phyloP scores from a whole-genome alignment of 2,113 vertebrate genomes.

The Thinocorus orbignyianus region DNA sequence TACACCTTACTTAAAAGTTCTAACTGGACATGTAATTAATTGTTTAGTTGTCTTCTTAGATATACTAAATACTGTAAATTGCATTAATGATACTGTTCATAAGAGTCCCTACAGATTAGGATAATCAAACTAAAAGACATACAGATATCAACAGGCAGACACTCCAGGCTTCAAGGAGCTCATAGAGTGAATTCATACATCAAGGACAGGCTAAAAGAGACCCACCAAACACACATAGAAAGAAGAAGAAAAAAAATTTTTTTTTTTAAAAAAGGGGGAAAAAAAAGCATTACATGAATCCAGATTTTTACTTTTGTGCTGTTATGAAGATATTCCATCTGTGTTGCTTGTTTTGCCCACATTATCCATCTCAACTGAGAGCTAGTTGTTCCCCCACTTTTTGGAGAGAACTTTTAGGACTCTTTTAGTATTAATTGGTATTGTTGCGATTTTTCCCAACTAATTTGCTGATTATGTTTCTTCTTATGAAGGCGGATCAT shows the following conservation, averaged over 20 bases:
- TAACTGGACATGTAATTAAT: not conserved
- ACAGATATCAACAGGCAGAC: not conserved
- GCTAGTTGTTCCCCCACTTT: not conserved
- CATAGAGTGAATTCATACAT: not conserved
- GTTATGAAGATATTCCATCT: not conserved
- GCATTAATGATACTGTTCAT: not conserved
- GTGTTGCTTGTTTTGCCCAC: not conserved
- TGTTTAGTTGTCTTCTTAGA: not conserved
- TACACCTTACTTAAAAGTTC: not conserved
- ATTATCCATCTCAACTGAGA: not conserved
- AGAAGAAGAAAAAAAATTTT: too few species aligned
- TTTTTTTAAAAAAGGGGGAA: too few species aligned
- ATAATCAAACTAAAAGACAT: not conserved
- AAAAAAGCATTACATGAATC: not conserved
- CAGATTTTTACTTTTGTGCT: not conserved
- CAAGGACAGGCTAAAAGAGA: not conserved
- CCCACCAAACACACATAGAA: rapidly evolving
- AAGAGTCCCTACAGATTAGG: not conserved
- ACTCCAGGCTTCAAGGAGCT: not conserved
- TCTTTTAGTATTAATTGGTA: not conserved
- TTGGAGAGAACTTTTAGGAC: not conserved
- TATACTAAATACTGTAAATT: not conserved
- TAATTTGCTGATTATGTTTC: not conserved
- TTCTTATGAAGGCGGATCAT: not conserved
- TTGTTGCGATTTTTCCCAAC: not conserved